phyloP scores from a whole-genome alignment of 2,113 vertebrate species.

The Callorhinus ursinus region DNA sequence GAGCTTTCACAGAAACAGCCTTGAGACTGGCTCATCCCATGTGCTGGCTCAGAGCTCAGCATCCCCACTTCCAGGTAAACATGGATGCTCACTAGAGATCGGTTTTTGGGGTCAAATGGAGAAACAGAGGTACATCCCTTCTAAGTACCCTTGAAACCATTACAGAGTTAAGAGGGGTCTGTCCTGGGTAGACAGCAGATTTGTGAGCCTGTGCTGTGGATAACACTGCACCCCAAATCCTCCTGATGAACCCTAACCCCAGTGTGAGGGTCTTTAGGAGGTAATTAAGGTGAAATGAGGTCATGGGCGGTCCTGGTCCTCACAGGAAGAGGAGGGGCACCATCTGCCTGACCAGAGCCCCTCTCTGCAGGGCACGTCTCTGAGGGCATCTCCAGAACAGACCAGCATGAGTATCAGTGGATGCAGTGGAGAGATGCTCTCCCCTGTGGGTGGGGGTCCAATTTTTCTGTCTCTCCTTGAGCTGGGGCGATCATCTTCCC shows the following conservation, averaged over 20 bases:
- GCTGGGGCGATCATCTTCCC: neutral
- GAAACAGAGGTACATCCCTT: neutral
- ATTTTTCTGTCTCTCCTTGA: neutral
- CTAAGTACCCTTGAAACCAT: neutral
- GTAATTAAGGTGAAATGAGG: neutral
- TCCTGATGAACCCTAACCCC: accelerated
- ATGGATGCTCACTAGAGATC: accelerated
- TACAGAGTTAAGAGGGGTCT: neutral
- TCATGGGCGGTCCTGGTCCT: accelerated
- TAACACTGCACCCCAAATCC: accelerated
- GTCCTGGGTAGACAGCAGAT: neutral
- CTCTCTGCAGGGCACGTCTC: neutral
- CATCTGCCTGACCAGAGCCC: neutral
- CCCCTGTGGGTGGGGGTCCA: no score
- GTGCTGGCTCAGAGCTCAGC: neutral
- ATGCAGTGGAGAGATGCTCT: no score
- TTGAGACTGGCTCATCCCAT: neutral
- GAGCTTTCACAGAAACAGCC: neutral
- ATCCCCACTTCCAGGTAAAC: no score
- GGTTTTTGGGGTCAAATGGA: neutral
- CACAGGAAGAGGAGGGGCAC: neutral
- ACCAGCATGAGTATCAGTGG: no score
- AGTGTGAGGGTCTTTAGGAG: neutral
- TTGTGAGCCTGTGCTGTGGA: accelerated
- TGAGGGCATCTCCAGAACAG: neutral